These are phyloP conservation scores for Amazona ochrocephala DNA, from an alignment of 2,797 vertebrate genomes.

Conservation along the genomic window DNA sequence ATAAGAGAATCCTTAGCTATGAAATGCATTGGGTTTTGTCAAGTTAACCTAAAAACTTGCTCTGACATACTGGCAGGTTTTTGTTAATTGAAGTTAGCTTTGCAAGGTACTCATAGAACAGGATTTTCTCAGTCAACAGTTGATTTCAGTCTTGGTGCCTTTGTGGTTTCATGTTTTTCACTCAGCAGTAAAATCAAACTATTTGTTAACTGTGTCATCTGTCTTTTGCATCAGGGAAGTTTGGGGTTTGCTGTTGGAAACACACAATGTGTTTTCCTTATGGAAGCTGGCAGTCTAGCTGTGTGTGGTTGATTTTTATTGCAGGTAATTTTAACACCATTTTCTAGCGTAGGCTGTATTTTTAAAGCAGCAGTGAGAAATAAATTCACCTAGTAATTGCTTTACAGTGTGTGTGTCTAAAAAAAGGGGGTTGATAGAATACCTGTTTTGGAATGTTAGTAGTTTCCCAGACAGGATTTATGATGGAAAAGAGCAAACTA, in stretches of 20 bases:
- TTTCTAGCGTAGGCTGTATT: not conserved
- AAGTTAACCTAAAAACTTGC: not conserved
- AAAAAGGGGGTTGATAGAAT: not conserved
- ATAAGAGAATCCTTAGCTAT: not conserved
- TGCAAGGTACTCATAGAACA: not conserved
- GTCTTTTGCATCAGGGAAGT: constrained; percentile 38
- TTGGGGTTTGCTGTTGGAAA: constrained; percentile 47
- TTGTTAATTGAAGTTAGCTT: not conserved
- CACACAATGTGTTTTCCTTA: not conserved
- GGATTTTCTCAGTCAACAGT: not conserved
- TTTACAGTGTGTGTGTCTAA: not conserved
- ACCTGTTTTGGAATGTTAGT: not conserved
- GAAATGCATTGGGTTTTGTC: not conserved
- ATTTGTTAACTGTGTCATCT: constrained; percentile 14
- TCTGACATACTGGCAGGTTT: not conserved
- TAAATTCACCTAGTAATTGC: not conserved
- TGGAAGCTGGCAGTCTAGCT: not conserved
- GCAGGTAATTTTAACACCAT: not conserved
- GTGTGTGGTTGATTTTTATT: constrained; percentile 8
- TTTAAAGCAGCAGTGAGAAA: not conserved
- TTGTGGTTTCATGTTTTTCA: not conserved
- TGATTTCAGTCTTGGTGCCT: not conserved
- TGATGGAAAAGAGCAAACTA: not conserved
- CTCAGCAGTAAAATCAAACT: not conserved
- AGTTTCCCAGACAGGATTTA: not conserved